These are phyloP conservation scores for Sebastes cheni DNA, from an alignment of 2,797 vertebrate species.

Conservation along the genomic window DNA sequence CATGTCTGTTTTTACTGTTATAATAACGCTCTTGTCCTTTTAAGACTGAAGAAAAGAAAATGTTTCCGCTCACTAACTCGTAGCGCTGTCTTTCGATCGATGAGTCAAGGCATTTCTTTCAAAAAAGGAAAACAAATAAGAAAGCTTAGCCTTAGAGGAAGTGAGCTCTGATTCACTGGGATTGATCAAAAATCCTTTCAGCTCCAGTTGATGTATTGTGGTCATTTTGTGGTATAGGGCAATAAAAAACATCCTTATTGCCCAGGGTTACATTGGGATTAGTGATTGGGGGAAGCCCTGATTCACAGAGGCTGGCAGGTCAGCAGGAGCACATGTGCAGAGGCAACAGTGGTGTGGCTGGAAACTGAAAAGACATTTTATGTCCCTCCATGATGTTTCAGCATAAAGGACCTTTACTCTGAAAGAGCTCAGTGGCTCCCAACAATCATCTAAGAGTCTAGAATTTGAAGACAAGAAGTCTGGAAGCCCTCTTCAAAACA, in stretches of 20 bases:
- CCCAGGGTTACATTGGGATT: constrained; percentile 30
- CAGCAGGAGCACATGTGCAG: background rate
- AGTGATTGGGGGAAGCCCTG: constrained; percentile 7
- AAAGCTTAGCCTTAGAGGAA: constrained; percentile 10
- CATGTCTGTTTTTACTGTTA: background rate
- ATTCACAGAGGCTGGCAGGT: constrained; percentile 21
- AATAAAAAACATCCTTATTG: constrained; percentile 35
- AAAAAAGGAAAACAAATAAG: constrained; percentile 13
- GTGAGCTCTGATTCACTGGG: constrained; percentile 20
- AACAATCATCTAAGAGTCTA: background rate
- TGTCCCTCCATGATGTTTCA: background rate
- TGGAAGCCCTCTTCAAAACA: background rate
- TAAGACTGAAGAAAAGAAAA: background rate
- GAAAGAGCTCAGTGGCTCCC: background rate
- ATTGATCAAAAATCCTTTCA: constrained; percentile 44
- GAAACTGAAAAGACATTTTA: background rate
- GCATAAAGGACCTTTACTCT: background rate
- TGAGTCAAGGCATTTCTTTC: constrained; percentile 2
- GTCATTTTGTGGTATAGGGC: constrained; percentile 33
- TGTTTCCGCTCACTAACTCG: background rate
- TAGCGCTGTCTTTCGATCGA: background rate
- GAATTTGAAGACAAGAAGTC: background rate
- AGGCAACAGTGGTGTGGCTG: background rate
- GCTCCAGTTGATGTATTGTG: constrained; percentile 35
- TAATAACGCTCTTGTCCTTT: background rate